Percentiles rank a stretch among this genome's conserved stretches.
phyloP scores from a whole-genome alignment of 2,113 vertebrate species.

The Colossoma macropomum region DNA sequence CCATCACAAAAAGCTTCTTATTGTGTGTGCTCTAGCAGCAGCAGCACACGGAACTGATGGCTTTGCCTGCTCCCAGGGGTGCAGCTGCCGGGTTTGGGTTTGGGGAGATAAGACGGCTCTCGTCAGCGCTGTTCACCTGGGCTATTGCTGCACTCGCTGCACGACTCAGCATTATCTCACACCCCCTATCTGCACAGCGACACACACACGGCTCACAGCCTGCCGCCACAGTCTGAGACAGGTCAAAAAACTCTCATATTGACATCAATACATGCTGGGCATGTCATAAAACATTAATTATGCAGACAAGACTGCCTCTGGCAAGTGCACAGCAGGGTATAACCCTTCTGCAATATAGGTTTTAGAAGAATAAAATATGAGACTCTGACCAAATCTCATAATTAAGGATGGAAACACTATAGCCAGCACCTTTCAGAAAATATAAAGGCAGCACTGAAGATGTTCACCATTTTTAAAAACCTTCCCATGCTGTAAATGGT shows the following conservation, averaged over 20 bases:
- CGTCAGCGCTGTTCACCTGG: constrained; percentile 44
- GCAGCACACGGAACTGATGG: constrained; percentile 35
- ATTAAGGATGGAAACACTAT: neutral
- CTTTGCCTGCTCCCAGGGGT: constrained; percentile 59
- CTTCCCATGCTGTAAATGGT: neutral
- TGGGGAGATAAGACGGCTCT: constrained; percentile 65
- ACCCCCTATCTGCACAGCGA: neutral
- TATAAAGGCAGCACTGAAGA: neutral
- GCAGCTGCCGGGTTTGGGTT: constrained; percentile 51
- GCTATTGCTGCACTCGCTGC: constrained; percentile 6
- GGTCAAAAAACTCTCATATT: neutral
- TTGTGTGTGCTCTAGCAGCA: constrained; percentile 48
- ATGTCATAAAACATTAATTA: neutral
- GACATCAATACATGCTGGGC: neutral
- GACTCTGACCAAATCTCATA: neutral
- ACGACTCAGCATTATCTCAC: constrained; percentile 34
- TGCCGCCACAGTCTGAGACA: constrained; percentile 38
- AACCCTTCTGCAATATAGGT: neutral
- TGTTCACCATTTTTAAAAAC: neutral
- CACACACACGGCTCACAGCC: neutral
- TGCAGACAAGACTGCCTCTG: neutral
- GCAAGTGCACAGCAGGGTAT: neutral
- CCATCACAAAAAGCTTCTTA: constrained; percentile 62
- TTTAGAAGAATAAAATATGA: neutral
- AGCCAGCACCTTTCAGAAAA: neutral